phyloP scores from a whole-genome alignment of 2,113 vertebrate species.

The Spermophilus dauricus region DNA sequence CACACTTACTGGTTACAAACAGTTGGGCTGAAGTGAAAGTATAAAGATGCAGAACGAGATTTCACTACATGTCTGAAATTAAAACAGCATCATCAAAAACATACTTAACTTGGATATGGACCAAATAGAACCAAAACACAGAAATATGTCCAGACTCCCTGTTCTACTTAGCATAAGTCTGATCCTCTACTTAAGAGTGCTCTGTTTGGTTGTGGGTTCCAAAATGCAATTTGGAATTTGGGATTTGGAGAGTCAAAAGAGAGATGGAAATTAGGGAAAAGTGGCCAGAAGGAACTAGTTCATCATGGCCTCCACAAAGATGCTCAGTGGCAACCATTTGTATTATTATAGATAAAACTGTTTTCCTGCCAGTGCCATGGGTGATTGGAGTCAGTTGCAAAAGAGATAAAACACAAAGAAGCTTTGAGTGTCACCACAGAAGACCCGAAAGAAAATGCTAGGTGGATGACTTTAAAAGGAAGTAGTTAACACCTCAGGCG shows the following conservation, averaged over 20 bases:
- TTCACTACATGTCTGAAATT: background rate
- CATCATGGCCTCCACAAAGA: background rate
- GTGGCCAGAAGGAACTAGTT: background rate
- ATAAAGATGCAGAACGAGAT: background rate
- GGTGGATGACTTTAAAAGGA: slow-evolving; percentile 5
- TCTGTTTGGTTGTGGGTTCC: background rate
- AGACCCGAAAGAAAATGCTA: slow-evolving; percentile 15
- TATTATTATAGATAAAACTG: background rate
- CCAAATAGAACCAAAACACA: background rate
- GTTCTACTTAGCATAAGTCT: background rate
- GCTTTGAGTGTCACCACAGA: background rate
- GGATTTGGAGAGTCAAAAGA: slow-evolving; percentile 18
- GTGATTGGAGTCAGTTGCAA: background rate
- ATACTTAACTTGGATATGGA: background rate
- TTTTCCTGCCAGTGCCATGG: background rate
- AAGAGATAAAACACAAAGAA: background rate
- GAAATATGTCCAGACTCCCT: background rate
- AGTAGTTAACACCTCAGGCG: background rate
- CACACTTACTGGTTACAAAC: background rate
- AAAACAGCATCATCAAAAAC: slow-evolving; percentile 1
- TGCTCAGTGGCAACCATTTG: background rate
- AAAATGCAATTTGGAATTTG: background rate
- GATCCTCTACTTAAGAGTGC: background rate
- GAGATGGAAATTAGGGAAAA: background rate
- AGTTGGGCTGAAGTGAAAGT: background rate